Conservation (phyloP, 1,140 invertebrate genomes). For the Trichonephila clavipes region DNA sequence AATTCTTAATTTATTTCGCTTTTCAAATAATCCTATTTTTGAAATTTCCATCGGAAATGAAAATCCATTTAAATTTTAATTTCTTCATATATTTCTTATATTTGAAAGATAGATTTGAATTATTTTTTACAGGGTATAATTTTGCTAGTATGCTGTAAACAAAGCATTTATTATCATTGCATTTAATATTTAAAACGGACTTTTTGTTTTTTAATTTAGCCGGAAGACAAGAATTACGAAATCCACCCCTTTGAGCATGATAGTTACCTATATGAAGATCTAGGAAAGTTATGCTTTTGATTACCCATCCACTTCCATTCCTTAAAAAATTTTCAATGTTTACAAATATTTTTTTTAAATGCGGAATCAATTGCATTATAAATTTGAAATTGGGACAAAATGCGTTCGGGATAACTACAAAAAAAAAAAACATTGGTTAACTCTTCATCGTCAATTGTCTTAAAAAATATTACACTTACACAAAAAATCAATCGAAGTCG, state of each 20-base stretch:
- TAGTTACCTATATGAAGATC: not conserved
- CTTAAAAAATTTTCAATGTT: not conserved
- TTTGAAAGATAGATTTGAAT: not conserved
- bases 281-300: not conserved
- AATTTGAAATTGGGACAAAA: not conserved
- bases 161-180: too few species aligned
- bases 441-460: not conserved
- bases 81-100: not conserved
- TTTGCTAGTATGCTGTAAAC: not conserved
- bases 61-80: too few species aligned
- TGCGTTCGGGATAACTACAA: not conserved
- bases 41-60: not conserved
- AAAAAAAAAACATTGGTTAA: not conserved
- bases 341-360: not conserved
- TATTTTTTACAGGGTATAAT: not conserved
- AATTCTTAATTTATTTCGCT: not conserved
- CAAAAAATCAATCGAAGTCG: too few species aligned
- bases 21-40: conserved; percentile 9
- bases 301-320: not conserved
- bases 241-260: not conserved
- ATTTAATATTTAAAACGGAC: too few species aligned
- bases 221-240: too few species aligned
- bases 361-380: not conserved
- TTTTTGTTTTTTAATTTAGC: too few species aligned
- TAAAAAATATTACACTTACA: too few species aligned